Evolutionary conservation across 2,888 invertebrate genomes (phyloP).

Genomic region (Luperina testacea): DNA sequence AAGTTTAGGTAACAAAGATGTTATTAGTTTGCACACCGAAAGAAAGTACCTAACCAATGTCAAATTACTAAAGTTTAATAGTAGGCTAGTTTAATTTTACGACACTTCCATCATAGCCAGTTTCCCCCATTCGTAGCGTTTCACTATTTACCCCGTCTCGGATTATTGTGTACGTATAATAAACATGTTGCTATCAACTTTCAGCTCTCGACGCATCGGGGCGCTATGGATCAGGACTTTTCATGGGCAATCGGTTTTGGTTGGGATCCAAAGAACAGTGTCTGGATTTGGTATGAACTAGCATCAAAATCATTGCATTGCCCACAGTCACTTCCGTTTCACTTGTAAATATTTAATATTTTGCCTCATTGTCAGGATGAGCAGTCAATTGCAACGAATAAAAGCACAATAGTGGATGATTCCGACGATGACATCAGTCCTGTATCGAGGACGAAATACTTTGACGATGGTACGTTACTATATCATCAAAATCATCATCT

Average conservation of each 20-base stretch:
- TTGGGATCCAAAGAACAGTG: constrained; percentile 86
- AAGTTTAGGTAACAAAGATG: neutral
- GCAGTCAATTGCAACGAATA: constrained; percentile 61
- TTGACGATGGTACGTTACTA: constrained; percentile 73
- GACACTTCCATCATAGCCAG: neutral
- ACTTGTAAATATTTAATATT: neutral
- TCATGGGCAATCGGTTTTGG: constrained; percentile 85
- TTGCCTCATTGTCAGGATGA: constrained; percentile 72
- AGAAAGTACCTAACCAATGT: neutral
- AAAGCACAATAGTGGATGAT: constrained; percentile 74
- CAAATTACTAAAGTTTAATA: neutral
- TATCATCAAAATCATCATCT: neutral
- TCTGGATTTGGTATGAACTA: constrained; percentile 77
- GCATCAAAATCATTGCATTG: neutral
- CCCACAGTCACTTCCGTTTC: neutral
- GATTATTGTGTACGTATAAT: neutral
- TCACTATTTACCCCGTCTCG: neutral
- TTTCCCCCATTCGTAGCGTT: neutral
- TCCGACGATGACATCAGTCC: constrained; percentile 70
- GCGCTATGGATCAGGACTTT: constrained; percentile 83
- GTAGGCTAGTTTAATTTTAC: neutral
- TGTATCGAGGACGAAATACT: constrained; percentile 73
- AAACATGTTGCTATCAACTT: constrained; percentile 30
- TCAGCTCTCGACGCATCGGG: constrained; percentile 86
- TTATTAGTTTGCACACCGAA: neutral